Evolutionary conservation across 2,113 vertebrate species (phyloP), one percentile per base, ranked within the genome.

Genomic region (Platycercus adscitus): DNA sequence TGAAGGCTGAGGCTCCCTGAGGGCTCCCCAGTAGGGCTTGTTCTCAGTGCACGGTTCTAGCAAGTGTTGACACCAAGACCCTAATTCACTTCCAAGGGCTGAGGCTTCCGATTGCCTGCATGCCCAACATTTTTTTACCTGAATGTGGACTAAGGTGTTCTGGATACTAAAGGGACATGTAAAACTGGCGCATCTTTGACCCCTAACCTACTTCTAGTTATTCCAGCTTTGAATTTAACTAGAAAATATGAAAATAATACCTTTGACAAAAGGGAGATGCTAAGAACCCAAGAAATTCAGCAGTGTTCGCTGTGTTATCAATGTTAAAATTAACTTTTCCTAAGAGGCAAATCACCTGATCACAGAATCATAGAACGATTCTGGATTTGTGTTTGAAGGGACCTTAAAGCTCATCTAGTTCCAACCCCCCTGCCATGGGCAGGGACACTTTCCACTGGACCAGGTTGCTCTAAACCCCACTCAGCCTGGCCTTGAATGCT

Each of bases 11-110:
- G n/a, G 63, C 18, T 83, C 39, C n/a, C 46, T 3, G 4, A 9
- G 33, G 9, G 13, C 56, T 35, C 33, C 33, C 33, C 20, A 0
- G 33, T 58, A 15, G 20, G 6, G 33, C 33, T n/a, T 4, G 0
- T 60, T 44, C 49, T 70, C 86, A 65, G 43, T 0, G 1, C 4
- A 28, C 47, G 14, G 7, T 31, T 89, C 49, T 75, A 50, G 25
- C 41, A 61, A 56, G 33, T 3, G 20, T 35, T 65, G 26, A 2
- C 10, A 81, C 24, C 26, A n/a, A 86, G 47, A 70, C 7, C 33
- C 24, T 16, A 55, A 52, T 65, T 52, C 49, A 8, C 46, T 61
- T 47, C 41, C 10, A 81, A 18, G 29, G 70, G 20, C 24, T 39
- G 55, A 61, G 11, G 23, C n/a, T 84, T 73, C 65, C 2, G 1